These are phyloP conservation scores for Drosophila chauvacae DNA, from an alignment of 1,140 invertebrate genomes.

Conservation along the genomic window DNA sequence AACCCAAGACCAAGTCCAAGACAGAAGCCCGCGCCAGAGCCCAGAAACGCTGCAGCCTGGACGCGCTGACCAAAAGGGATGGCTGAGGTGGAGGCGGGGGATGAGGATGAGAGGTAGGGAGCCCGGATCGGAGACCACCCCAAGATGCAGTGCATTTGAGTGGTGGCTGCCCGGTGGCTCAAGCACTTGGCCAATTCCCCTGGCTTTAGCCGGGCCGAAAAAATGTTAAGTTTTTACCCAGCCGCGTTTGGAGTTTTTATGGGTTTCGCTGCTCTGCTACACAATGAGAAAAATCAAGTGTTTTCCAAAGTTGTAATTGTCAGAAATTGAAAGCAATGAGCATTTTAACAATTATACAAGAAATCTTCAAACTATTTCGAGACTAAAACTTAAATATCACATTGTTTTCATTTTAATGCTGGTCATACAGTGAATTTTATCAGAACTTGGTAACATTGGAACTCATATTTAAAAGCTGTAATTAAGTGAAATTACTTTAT, in stretches of 20 bases:
- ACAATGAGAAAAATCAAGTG: slow-evolving; percentile 12
- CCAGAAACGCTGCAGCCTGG: slow-evolving; percentile 25
- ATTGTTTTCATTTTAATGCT: too few relatives aligned
- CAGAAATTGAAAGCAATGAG: background rate
- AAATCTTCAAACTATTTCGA: background rate
- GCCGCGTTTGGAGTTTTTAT: slow-evolving; percentile 50
- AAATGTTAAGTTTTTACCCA: slow-evolving; percentile 37
- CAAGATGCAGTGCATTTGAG: slow-evolving; percentile 56
- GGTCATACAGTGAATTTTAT: too few relatives aligned
- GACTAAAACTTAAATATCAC: too few relatives aligned
- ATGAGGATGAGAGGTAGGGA: background rate
- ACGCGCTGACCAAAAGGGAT: slow-evolving; percentile 51
- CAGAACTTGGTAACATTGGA: too few relatives aligned
- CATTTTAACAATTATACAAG: background rate
- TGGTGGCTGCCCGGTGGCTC: slow-evolving; percentile 55
- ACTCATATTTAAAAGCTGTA: too few relatives aligned
- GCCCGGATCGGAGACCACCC: slow-evolving; percentile 57
- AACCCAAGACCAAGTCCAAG: slow-evolving; percentile 2
- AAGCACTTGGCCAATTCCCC: slow-evolving; percentile 75
- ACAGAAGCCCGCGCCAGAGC: slow-evolving; percentile 18
- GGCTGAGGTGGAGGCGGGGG: background rate
- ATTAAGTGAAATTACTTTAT: too few relatives aligned
- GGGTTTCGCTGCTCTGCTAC: slow-evolving; percentile 19
- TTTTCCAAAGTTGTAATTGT: background rate
- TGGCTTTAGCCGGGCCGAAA: slow-evolving; percentile 30